phyloP scores from a whole-genome alignment of 2,113 vertebrate genomes.

The Pedetes capensis region DNA sequence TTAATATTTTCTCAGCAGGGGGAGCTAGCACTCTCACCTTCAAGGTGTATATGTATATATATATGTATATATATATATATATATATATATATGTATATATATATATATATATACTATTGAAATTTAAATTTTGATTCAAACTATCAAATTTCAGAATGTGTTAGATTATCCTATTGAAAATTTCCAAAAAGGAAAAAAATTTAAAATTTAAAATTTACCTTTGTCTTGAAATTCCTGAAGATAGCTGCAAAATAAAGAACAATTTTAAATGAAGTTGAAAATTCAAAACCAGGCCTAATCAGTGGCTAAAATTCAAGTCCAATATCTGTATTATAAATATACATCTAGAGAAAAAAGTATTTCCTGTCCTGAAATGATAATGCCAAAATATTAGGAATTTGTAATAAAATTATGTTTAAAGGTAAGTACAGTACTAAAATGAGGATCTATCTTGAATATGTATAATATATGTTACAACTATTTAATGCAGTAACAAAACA shows the following conservation, averaged over 20 bases:
- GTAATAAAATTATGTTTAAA: slow-evolving; percentile 34
- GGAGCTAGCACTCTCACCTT: slow-evolving; percentile 82
- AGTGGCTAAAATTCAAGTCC: slow-evolving; percentile 25
- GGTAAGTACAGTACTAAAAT: slow-evolving; percentile 27
- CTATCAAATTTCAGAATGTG: slow-evolving; percentile 31
- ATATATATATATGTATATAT: too few species aligned
- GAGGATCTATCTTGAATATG: not conserved
- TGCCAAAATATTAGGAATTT: slow-evolving; percentile 44
- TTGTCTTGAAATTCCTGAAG: slow-evolving; percentile 89
- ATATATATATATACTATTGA: not conserved
- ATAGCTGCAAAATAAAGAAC: slow-evolving; percentile 84
- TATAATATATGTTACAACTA: slow-evolving; percentile 4
- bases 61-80: too few species aligned
- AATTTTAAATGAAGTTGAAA: slow-evolving; percentile 16
- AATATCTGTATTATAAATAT: slow-evolving; percentile 46
- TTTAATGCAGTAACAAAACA: slow-evolving; percentile 33
- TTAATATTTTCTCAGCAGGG: slow-evolving; percentile 78
- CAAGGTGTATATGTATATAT: not conserved
- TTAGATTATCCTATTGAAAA: slow-evolving; percentile 39
- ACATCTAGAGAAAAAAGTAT: not conserved
- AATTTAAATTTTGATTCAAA: slow-evolving; percentile 49
- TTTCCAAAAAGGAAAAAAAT: not conserved
- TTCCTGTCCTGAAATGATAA: slow-evolving; percentile 40
- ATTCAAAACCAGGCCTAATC: slow-evolving; percentile 43
- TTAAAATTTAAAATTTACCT: slow-evolving; percentile 84